phyloP scores from a whole-genome alignment of 92 coral and sea anemone genomes.

The Palythoa caribaeorum region DNA sequence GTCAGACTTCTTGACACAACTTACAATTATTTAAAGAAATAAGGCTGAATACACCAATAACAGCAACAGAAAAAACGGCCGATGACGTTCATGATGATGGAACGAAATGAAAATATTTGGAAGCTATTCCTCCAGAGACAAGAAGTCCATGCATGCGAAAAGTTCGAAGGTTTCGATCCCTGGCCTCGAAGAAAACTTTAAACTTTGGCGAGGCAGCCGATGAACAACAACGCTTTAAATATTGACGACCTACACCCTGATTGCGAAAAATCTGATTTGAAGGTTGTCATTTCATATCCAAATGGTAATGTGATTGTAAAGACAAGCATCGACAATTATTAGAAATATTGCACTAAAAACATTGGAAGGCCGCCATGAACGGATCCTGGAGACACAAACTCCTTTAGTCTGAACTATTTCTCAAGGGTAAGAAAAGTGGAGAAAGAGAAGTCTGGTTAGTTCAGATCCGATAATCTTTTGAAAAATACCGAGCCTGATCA shows the following conservation, averaged over 20 bases:
- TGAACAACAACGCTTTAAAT: constrained; percentile 35
- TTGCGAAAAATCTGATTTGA: not conserved
- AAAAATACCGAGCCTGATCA: constrained; percentile 61
- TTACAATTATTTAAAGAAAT: not conserved
- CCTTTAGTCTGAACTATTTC: constrained; percentile 47
- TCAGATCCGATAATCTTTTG: constrained; percentile 56
- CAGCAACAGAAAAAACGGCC: constrained; percentile 12
- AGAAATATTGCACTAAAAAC: constrained; percentile 3
- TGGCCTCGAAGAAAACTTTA: constrained; percentile 2
- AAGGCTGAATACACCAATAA: not conserved
- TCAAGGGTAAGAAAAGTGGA: constrained; percentile 21
- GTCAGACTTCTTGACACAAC: constrained; percentile 27
- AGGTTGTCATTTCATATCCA: constrained; percentile 4
- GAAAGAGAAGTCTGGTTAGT: constrained; percentile 37
- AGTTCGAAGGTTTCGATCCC: constrained; percentile 6
- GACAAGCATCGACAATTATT: constrained; percentile 7
- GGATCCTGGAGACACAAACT: constrained; percentile 38
- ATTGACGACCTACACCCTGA: constrained; percentile 39
- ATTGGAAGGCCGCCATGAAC: constrained; percentile 44
- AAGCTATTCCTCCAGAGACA: constrained; percentile 20
- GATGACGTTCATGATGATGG: constrained; percentile 7
- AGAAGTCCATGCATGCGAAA: constrained; percentile 49
- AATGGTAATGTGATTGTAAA: constrained; percentile 33
- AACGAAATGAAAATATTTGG: constrained; percentile 6
- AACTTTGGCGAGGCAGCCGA: not conserved